Percentiles rank a stretch among this genome's conserved stretches.
These are phyloP conservation scores for Caiman crocodilus DNA, from an alignment of 2,797 vertebrate genomes.

Conservation along the genomic window DNA sequence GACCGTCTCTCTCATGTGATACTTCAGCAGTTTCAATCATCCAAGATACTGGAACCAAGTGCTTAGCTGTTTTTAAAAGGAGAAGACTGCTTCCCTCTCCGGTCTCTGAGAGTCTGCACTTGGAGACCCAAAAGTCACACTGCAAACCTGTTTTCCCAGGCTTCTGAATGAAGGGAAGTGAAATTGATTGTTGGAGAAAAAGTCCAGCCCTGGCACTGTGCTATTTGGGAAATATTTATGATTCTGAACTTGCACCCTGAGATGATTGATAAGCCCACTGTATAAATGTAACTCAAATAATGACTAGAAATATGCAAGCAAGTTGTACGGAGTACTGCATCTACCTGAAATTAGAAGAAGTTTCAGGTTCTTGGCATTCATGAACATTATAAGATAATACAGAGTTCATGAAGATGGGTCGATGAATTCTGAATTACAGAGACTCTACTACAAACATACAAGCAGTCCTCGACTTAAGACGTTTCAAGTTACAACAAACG, in stretches of 20 bases:
- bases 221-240: not conserved
- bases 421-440: not conserved
- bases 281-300: not conserved
- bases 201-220: rapidly evolving
- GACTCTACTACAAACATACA: rapidly evolving
- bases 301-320: not conserved
- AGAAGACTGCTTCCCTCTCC: not conserved
- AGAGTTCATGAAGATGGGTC: not conserved
- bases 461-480: too few species aligned
- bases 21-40: not conserved
- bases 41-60: not conserved
- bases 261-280: not conserved
- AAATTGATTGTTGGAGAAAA: not conserved
- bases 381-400: too few species aligned
- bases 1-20: rapidly evolving
- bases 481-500: too few species aligned
- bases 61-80: not conserved
- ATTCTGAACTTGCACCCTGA: not conserved
- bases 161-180: rapidly evolving
- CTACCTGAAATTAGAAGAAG: too few species aligned
- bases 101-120: not conserved
- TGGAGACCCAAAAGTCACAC: rapidly evolving
- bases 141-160: not conserved
- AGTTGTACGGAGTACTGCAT: too few species aligned
- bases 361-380: too few species aligned